phyloP scores from a whole-genome alignment of 2,888 invertebrate species.

The Cartodere bifasciata region DNA sequence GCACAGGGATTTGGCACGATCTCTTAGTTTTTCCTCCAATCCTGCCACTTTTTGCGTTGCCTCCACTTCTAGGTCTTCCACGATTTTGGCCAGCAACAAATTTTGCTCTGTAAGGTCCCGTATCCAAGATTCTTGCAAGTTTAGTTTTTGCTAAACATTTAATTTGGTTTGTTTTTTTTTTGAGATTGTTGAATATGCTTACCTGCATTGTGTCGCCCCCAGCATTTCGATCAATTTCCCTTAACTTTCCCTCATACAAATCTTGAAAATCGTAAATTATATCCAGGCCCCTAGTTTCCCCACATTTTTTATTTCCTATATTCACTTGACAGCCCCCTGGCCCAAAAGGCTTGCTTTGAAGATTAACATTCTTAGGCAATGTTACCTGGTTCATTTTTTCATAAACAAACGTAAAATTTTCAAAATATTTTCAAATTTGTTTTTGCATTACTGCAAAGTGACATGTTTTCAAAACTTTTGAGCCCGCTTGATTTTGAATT shows the following conservation, averaged over 20 bases:
- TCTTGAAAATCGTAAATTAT: constrained; percentile 48
- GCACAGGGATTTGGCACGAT: constrained; percentile 32
- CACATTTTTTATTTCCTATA: constrained; percentile 22
- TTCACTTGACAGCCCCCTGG: constrained; percentile 20
- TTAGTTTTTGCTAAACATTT: constrained; percentile 48
- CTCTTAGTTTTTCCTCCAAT: constrained; percentile 40
- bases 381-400: too few species aligned
- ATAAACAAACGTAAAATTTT: constrained; percentile 17
- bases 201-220: constrained; percentile 32
- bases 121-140: constrained; percentile 52
- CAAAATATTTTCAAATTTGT: constrained; percentile 12
- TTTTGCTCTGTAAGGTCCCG: constrained; percentile 56
- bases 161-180: constrained; percentile 3
- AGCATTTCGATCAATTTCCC: constrained; percentile 41
- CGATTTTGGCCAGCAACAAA: constrained; percentile 48
- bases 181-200: constrained; percentile 3
- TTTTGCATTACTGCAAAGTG: too few species aligned
- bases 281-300: constrained; percentile 33
- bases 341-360: constrained; percentile 13
- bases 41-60: constrained; percentile 44
- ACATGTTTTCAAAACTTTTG: too few species aligned
- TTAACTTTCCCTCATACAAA: constrained; percentile 48
- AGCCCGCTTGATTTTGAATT: too few species aligned
- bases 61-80: constrained; percentile 55
- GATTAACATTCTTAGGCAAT: too few species aligned